Conservation (phyloP, 2,888 invertebrate species). For the Acrobasis consociella region DNA sequence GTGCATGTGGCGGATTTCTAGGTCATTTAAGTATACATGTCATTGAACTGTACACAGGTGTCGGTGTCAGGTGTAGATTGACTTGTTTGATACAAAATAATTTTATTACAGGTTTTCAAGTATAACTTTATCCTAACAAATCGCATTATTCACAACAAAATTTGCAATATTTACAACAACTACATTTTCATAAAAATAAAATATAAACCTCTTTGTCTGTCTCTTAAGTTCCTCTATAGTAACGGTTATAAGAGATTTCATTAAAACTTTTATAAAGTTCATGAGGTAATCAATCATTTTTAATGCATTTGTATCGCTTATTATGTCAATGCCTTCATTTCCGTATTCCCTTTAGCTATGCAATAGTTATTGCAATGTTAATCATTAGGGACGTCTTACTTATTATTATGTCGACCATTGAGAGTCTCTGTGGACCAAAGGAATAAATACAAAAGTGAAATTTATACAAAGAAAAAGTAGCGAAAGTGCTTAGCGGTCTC, state of each 20-base stretch:
- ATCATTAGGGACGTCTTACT: slow-evolving; percentile 45
- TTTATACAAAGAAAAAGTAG: slow-evolving; percentile 70
- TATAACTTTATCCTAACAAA: neutral
- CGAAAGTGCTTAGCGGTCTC: slow-evolving; percentile 71
- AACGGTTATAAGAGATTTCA: no score
- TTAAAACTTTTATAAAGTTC: no score
- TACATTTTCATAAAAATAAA: no score
- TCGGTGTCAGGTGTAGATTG: slow-evolving; percentile 53
- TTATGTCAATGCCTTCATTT: neutral
- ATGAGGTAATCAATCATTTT: neutral
- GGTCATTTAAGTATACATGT: slow-evolving; percentile 72
- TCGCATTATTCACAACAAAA: no score
- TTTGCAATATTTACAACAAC: no score
- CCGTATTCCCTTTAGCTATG: neutral
- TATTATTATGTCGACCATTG: slow-evolving; percentile 39
- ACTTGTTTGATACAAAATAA: slow-evolving; percentile 29
- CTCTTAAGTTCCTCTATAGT: no score
- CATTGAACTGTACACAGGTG: slow-evolving; percentile 66
- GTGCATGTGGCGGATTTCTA: slow-evolving; percentile 71
- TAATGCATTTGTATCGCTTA: neutral
- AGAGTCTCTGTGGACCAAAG: slow-evolving; percentile 45
- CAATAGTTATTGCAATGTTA: slow-evolving; percentile 40
- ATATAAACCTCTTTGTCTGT: no score
- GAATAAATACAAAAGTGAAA: slow-evolving; percentile 74
- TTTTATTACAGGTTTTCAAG: slow-evolving; percentile 24